Evolutionary conservation across 2,888 invertebrate species (phyloP), one percentile per base, ranked within the genome.

Genomic region (Chymomyza caudatula): DNA sequence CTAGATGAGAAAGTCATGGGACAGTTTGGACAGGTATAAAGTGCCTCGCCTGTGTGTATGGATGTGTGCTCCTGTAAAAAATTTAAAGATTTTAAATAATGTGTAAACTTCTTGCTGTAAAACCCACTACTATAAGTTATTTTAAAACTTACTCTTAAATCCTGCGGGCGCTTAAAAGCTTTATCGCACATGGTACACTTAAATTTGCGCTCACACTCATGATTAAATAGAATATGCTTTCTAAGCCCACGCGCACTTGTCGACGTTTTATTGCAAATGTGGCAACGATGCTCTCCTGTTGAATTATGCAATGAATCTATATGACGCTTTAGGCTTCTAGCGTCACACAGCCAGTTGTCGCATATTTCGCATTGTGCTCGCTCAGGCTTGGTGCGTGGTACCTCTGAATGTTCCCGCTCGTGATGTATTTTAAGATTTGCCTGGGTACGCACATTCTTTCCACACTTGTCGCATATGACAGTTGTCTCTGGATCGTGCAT

Each of bases 1-100:
- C 87, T 88, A 0, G 89, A 89, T 67, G 89, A 89, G 75, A 90
- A 90, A 2, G 89, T 90, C 82, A 88, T 89, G n/a, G 89, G 87
- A 52, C 90, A 90, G 76, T 89, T 89, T 17, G 87, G 88, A 53
- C 90, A 90, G 5, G 88, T 89, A 65, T 90, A 90, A 4, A 90
- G 71, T 4, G 88, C 88, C 67, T 90, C 89, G 4, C 89, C 89
- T 0, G 90, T 90, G 63, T 90, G 90, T 2, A 88, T 88, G 5
- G 90, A 89, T 22, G 89, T 89, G 70, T 90, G 90, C 59, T 90
- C 90, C 89, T 89, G 56, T 4, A 55, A 58, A 42, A 6, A 42
- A 60, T 25, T 22, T n/a, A n/a, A n/a, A n/a, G 60, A 4, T 54
- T 56, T 17, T 56, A 25, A 53, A n/a, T n/a, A 42, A 43, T 1